Evolutionary conservation across 2,888 invertebrate species (phyloP).

Genomic region (Hartigia nigra): DNA sequence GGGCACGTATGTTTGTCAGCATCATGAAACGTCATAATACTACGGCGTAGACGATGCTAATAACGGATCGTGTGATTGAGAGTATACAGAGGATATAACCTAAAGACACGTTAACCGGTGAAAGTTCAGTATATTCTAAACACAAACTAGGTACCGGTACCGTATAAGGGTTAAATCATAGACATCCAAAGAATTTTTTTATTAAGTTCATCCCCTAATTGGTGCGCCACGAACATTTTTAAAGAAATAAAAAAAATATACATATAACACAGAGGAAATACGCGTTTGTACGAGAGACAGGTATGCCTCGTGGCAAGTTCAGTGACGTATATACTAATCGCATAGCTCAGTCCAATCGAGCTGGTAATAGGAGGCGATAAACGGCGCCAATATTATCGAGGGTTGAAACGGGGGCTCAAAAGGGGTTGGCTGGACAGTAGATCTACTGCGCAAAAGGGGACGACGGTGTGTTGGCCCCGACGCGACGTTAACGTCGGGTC

Average conservation of each 20-base stretch:
- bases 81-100: too few relatives aligned
- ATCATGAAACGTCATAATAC: conserved; percentile 57
- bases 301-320: conserved; percentile 24
- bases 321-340: conserved; percentile 60
- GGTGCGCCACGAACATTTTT: too few relatives aligned
- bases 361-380: conserved; percentile 61
- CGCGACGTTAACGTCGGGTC: conserved; percentile 20
- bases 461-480: conserved; percentile 17
- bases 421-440: too few relatives aligned
- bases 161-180: too few relatives aligned
- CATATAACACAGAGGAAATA: too few relatives aligned
- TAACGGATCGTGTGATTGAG: conserved; percentile 39
- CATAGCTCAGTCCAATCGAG: conserved; percentile 59
- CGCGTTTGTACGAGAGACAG: too few relatives aligned
- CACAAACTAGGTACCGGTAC: too few relatives aligned
- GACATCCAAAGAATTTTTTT: too few relatives aligned
- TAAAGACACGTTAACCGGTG: too few relatives aligned
- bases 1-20: conserved; percentile 49
- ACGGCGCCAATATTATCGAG: conserved; percentile 58
- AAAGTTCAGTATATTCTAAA: too few relatives aligned
- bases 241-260: too few relatives aligned
- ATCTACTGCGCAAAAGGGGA: conserved; percentile 22
- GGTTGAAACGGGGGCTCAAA: conserved; percentile 29
- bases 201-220: too few relatives aligned
- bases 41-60: conserved; percentile 44